Base-by-base conservation (phyloP, 2,797 vertebrate species). In the Myotis vivesi region DNA sequence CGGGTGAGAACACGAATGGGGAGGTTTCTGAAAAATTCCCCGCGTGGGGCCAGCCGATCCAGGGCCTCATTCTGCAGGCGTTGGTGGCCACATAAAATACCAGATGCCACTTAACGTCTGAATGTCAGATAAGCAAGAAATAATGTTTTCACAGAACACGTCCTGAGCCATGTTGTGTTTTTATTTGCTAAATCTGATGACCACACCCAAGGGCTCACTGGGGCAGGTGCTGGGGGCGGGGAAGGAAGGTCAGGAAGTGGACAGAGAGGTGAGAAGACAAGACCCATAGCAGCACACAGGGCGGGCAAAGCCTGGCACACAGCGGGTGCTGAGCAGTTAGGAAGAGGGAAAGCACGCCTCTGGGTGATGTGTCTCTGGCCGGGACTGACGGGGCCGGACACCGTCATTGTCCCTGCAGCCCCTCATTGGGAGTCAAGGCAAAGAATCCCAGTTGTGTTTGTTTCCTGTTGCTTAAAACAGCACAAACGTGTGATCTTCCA, bases 151-250 rank as follows among this genome's bases (percentile, higher is more conserved):
- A 10, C 28, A 69, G 53, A 22, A 10, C 41, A 3, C 6, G n/a
- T 59, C 69, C 33, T 3, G 1, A 15, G 87, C 62, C 64, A 1
- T 2, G 22, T 9, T 68, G 20, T 23, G 7, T 10, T 75, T 89
- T 71, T 85, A 46, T 57, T 88, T 64, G 55, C 49, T 33, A 22
- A 3, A 10, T 17, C 41, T 4, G 41, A 8, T 13, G 49, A 30
- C 76, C 7, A 6, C 13, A 8, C 49, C 22, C 13, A 41, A 17
- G 49, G 23, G 19, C 20, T 28, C 17, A 0, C 0, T 8, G 25
- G 57, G 16, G 3, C 8, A 30, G 49, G 28, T 0, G 5, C 53
- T 2, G 4, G 53, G 53, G 33, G 6, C 0, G 0, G 23, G 36
- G 84, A 46, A 82, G 33, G 51, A 36, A 46, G 53, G 25, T 7